Base-by-base conservation (phyloP, 2,113 vertebrate species). In the Protomyctophum bolini region DNA sequence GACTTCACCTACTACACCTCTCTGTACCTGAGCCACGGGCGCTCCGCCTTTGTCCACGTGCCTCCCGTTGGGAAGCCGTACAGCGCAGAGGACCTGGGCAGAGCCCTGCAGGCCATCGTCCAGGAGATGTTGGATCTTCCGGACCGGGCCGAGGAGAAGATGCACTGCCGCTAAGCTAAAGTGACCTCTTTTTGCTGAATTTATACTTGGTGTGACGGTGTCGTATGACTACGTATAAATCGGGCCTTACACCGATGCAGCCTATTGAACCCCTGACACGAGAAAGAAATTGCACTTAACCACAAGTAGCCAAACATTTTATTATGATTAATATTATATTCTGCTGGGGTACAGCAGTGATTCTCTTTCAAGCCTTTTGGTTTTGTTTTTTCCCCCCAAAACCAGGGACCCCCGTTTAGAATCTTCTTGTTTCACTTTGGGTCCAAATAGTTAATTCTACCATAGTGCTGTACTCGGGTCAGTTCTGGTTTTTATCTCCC, bases 1-100 rank as follows among this genome's bases (percentile, higher is more conserved):
- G 97, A 99, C 82, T 99, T 96, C 90, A 95, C 96, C 49, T 99
- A 99, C 89, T 99, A 98, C 86, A 95, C 93, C 0, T 99, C 97
- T 1, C 81, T 99, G 55, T 95, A 97, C 90, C 91, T 95, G 92
- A 96, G 96, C 85, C 91, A 86, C 0, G 97, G 97, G 1, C 93
- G 94, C 50, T 97, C 96, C 0, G 97, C 96, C 0, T 99, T 99
- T 0, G 82, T 99, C 2, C 97, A 99, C 0, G 97, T 99, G 57
- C 97, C 97, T 10, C 97, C 97, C 0, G 87, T 99, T 48, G 97
- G 95, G 1, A 96, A 96, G 70, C 97, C 97, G 0, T 98, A 98
- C 63, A 94, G 91, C 0, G 94, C 94, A 0, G 92, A 94, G 71
- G 95, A 96, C 86, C 94, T 99, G 85, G 97, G 96, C n/a, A 75